Evolutionary conservation across 2,888 invertebrate species (phyloP), one percentile per base, ranked within the genome.

Genomic region (Meandrusa payeni): DNA sequence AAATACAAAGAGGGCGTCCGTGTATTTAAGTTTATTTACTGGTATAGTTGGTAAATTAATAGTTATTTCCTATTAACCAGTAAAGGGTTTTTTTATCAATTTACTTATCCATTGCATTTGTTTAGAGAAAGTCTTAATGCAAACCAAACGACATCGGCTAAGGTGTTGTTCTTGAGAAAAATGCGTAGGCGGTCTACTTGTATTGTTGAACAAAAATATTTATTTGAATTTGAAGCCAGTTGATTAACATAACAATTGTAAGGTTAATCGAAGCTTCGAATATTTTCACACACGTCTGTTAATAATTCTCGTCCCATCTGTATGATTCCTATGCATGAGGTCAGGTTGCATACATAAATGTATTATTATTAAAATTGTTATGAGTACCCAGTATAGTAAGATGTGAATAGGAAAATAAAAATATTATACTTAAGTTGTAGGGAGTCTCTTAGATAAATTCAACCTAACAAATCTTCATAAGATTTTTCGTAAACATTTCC

Each of bases 121-220:
- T 24, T 36, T 26, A 13, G 15, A 36, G 24, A 36, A 36, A 36
- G 36, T 15, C 13, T 24, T 28, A 13, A 41, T 41, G 15, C 23
- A 9, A 41, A 20, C 10, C 15, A 40, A 48, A 51, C 52, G 44
- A 36, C 36, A 26, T 15, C 26, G 15, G 6, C 3, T 7, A 11
- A 23, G 7, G 41, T 17, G 22, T 22, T 34, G 34, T 29, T 36
- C 28, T 41, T 36, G 36, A 29, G 5, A 24, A 31, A 29, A 22
- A 5, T 2, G 28, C 23, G 41, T 42, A 13, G 41, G 36, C 17
- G 36, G 7, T 22, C 5, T 10, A 13, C 34, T 28, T 12, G 13
- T 19, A 28, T 29, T 15, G 41, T 27, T 26, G 12, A 33, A 23
- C 20, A 7, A 29, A 29, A 41, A 28, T 28, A 7, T 22, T 22